phyloP scores from a whole-genome alignment of 2,797 vertebrate species.

The Gambusia yucatana region DNA sequence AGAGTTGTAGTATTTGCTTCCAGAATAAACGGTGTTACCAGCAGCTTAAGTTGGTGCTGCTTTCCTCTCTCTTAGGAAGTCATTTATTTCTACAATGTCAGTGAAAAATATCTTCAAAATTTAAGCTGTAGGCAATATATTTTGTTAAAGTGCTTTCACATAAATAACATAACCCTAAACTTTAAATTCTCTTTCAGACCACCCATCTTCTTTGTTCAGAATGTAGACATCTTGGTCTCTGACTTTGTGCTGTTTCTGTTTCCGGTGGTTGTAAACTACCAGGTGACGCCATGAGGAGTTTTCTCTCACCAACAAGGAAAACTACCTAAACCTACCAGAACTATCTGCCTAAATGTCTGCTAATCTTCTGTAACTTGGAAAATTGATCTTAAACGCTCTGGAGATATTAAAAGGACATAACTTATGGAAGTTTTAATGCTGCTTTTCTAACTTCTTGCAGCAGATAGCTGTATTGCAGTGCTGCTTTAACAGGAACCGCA shows the following conservation, averaged over 20 bases:
- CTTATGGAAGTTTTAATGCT: neutral
- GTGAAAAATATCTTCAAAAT: neutral
- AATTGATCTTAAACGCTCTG: neutral
- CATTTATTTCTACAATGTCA: neutral
- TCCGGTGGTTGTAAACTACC: neutral
- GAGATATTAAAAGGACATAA: neutral
- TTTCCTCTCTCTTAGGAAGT: neutral
- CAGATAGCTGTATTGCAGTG: neutral
- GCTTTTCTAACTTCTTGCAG: neutral
- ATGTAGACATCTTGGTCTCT: neutral
- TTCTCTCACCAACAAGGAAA: neutral
- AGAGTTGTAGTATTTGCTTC: neutral
- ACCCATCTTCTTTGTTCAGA: neutral
- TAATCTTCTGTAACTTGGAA: neutral
- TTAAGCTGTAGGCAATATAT: neutral
- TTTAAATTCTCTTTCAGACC: neutral
- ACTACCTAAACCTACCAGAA: neutral
- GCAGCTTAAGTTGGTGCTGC: neutral
- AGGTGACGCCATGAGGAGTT: neutral
- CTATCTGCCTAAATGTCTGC: too few relatives aligned
- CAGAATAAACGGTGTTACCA: neutral
- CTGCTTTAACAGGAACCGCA: neutral
- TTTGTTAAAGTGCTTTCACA: neutral
- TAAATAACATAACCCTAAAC: neutral
- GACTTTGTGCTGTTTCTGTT: neutral